Conservation (phyloP, 2,113 vertebrate genomes). For the Orientallactaga bullata region DNA sequence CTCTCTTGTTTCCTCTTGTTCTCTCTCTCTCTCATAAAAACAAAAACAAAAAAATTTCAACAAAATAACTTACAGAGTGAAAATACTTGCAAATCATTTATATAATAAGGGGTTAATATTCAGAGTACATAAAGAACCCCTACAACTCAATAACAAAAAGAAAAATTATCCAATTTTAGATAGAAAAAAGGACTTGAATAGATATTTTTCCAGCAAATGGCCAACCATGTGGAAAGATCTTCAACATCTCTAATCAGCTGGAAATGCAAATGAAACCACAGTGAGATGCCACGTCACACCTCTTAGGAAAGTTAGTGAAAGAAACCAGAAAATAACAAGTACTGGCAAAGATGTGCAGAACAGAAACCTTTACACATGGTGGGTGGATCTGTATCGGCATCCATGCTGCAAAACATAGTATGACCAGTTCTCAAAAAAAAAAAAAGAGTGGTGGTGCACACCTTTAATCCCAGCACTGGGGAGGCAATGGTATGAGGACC, state of each 20-base stretch:
- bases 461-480: too few relatives aligned
- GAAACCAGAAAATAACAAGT: not conserved
- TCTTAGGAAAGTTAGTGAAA: not conserved
- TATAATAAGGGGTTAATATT: not conserved
- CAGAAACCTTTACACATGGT: not conserved
- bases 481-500: too few relatives aligned
- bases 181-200: conserved; percentile 13
- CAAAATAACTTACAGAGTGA: not conserved
- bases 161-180: not conserved
- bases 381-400: not conserved
- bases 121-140: conserved; percentile 23
- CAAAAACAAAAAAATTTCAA: not conserved
- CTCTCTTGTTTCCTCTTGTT: too few relatives aligned
- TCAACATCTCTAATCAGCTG: not conserved
- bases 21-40: not conserved
- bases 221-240: not conserved
- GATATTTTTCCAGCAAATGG: not conserved
- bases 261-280: conserved; percentile 43
- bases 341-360: not conserved
- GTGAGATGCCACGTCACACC: not conserved
- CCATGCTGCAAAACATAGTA: not conserved
- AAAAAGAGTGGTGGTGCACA: not conserved
- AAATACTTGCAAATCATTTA: conserved; percentile 40
- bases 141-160: conserved; percentile 44
- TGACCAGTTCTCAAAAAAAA: not conserved